Conservation (phyloP, 2,888 invertebrate genomes). For the Nematopogon swammerdamellus region DNA sequence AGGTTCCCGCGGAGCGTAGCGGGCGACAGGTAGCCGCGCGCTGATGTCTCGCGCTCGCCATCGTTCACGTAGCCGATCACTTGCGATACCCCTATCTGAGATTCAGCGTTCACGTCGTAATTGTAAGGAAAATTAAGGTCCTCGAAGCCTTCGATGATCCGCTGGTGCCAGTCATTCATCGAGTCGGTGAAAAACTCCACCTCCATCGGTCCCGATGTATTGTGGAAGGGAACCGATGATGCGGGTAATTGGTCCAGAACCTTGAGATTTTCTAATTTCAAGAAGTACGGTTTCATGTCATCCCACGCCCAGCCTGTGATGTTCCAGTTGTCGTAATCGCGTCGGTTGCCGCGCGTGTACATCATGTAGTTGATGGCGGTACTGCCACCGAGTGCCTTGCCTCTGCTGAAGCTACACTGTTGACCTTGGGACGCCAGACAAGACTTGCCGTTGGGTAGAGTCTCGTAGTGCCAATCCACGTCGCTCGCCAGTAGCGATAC, state of each 20-base stretch:
- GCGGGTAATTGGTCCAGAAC: conserved; percentile 18
- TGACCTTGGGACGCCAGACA: conserved; percentile 21
- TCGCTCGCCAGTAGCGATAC: conserved; percentile 8
- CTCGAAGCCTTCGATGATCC: conserved; percentile 19
- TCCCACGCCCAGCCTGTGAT: conserved; percentile 29
- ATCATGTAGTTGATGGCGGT: conserved; percentile 36
- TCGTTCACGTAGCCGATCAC: conserved; percentile 23
- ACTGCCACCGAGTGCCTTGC: conserved; percentile 35
- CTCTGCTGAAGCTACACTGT: conserved; percentile 26
- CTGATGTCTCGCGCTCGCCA: conserved; percentile 28
- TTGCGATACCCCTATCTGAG: conserved; percentile 27
- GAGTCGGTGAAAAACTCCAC: conserved; percentile 22
- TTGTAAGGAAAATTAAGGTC: conserved; percentile 23
- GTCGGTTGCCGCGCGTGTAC: conserved; percentile 27
- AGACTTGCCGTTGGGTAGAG: conserved; percentile 26
- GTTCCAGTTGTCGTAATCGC: conserved; percentile 21
- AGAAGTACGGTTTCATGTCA: conserved; percentile 28
- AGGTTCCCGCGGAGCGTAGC: conserved; percentile 18
- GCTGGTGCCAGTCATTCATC: conserved; percentile 25
- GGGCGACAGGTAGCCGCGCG: conserved; percentile 23
- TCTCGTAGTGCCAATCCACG: conserved; percentile 27
- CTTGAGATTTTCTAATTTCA: conserved; percentile 27
- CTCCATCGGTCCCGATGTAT: conserved; percentile 24
- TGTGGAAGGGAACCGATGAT: conserved; percentile 27
- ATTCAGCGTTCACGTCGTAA: conserved; percentile 25